Base-by-base conservation (phyloP, 2,888 invertebrate species). In the Orchesellides sinensis region DNA sequence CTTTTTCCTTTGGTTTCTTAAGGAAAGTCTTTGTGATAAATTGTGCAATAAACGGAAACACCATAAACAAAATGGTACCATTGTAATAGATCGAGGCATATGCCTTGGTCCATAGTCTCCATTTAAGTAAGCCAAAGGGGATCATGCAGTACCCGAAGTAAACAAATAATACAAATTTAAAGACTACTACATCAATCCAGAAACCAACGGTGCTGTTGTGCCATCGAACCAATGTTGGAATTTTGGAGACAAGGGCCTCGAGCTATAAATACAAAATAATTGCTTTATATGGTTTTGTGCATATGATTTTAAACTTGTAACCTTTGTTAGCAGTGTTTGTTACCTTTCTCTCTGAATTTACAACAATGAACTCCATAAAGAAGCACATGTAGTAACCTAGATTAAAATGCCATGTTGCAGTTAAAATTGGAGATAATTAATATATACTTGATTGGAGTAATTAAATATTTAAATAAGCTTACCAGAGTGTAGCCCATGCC, bases 401-500 rank as follows among this genome's bases (percentile, higher is more conserved):
- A 32, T 6, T 27, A 52, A 27, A 35, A 56, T 6, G 21, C 12
- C 27, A 73, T 61, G 10, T 35, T 14, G 25, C 23, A 52, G 17
- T 40, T 19, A 6, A 52, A 8, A 49, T n/a, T 35, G 49, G 47
- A 63, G 3, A 12, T 21, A 14, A 65, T 5, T 65, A 17, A 65
- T 17, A 14, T 21, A 14, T 49, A n/a, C 32, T 32, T 32, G 6
- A 32, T 32, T 32, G 5, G 10, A 5, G 32, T 6, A 32, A 32
- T 32, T 32, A 32, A 32, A 10, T 2, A 2, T 49, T 49, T 45
- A 3, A 32, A 3, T 5, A 45, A 8, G 14, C 21, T n/a, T 32
- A 63, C 83, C 98, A 10, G 95, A 94, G 89, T 97, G 95, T 70
- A 96, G 93, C 12, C 99, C 99, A 90, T 99, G 99, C 99, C 99